These are phyloP conservation scores for Tetragonula carbonaria DNA, from an alignment of 2,888 invertebrate species.

Conservation along the genomic window DNA sequence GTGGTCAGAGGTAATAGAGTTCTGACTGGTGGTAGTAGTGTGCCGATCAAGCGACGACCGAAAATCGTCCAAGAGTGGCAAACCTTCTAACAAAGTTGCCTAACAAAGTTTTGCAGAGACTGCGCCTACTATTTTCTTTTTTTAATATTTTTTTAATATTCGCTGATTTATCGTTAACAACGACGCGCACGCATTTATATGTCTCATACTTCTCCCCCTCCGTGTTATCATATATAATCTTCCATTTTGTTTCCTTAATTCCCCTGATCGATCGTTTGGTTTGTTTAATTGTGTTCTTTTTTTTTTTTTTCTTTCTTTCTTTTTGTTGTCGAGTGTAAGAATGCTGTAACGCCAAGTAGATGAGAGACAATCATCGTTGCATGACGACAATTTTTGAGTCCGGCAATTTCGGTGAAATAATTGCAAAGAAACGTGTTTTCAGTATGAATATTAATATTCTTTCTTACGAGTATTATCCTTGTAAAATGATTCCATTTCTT, in stretches of 20 bases:
- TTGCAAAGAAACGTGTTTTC: too few relatives aligned
- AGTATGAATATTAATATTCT: too few relatives aligned
- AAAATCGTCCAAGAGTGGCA: conserved; percentile 28
- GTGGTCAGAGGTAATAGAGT: conserved; percentile 92
- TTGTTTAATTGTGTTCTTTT: background rate
- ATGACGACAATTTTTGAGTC: conserved; percentile 28
- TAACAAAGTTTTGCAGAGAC: conserved; percentile 56
- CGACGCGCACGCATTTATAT: background rate
- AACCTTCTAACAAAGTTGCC: conserved; percentile 47
- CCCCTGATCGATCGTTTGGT: too few relatives aligned
- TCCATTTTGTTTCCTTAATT: background rate
- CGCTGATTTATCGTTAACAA: conserved; percentile 16
- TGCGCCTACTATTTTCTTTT: conserved; percentile 1
- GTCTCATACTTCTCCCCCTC: background rate
- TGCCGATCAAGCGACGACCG: conserved; percentile 7
- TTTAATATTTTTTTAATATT: conserved; percentile 14
- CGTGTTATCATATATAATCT: background rate
- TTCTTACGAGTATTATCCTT: too few relatives aligned
- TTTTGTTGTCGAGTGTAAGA: background rate
- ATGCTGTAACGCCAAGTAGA: conserved; percentile 5
- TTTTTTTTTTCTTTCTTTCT: background rate
- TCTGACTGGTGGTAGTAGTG: conserved; percentile 48
- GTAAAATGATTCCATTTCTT: too few relatives aligned
- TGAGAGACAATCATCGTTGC: conserved; percentile 20
- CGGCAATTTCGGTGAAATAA: background rate